Conservation (phyloP, 2,888 invertebrate species). For the Pyrochroa serraticornis region DNA sequence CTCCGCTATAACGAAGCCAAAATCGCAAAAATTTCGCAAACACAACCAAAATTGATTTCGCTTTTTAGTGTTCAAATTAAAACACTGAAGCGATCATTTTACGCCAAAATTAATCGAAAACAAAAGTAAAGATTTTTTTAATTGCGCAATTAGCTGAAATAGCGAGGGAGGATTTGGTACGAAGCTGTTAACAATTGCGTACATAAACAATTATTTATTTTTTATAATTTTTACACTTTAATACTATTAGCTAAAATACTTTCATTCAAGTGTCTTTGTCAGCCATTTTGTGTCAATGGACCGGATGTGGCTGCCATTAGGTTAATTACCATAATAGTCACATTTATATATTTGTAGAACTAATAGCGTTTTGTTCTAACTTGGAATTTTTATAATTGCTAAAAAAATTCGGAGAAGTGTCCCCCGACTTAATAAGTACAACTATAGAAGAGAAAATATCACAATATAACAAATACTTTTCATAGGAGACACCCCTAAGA, state of each 20-base stretch:
- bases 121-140: too few relatives aligned
- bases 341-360: slow-evolving; percentile 13
- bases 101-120: too few relatives aligned
- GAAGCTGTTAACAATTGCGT: too few relatives aligned
- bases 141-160: too few relatives aligned
- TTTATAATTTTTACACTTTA: slow-evolving; percentile 24
- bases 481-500: slow-evolving; percentile 7
- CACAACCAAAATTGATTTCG: too few relatives aligned
- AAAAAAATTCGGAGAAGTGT: background rate
- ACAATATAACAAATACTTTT: slow-evolving; percentile 27
- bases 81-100: too few relatives aligned
- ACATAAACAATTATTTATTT: slow-evolving; percentile 28
- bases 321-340: slow-evolving; percentile 8
- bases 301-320: slow-evolving; percentile 1
- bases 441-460: slow-evolving; percentile 13
- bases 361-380: slow-evolving; percentile 16
- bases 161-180: too few relatives aligned
- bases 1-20: too few relatives aligned
- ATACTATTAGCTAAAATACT: slow-evolving; percentile 22
- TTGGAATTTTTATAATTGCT: too few relatives aligned
- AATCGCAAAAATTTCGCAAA: too few relatives aligned
- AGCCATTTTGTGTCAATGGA: slow-evolving; percentile 11
- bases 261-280: slow-evolving; percentile 16
- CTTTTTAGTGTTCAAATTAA: too few relatives aligned
- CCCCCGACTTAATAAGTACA: slow-evolving; percentile 8